A percentile compares a stretch with the other conserved stretches of the same genome.
phyloP scores from a whole-genome alignment of 2,888 invertebrate genomes.

The Clunio marinus region DNA sequence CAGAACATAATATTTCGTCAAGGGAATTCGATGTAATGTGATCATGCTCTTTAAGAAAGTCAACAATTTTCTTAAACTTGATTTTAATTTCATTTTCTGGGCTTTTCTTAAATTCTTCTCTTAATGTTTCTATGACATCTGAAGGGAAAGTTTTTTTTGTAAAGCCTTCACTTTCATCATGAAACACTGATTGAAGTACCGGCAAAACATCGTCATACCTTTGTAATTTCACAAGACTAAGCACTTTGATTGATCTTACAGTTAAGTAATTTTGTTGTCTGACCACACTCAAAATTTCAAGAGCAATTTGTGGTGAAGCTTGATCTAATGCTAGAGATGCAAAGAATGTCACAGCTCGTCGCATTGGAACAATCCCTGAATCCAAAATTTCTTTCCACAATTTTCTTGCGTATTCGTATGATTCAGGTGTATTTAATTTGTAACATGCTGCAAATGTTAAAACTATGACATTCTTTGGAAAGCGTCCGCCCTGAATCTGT shows the following conservation, averaged over 20 bases:
- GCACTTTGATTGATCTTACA: constrained; percentile 64
- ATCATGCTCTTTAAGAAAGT: constrained; percentile 53
- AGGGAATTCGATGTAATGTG: constrained; percentile 40
- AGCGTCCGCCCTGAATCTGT: constrained; percentile 61
- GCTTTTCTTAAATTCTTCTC: constrained; percentile 53
- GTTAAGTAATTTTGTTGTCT: constrained; percentile 62
- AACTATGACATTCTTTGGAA: constrained; percentile 65
- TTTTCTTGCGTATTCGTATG: constrained; percentile 60
- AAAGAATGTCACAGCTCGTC: constrained; percentile 61
- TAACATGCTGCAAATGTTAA: constrained; percentile 67
- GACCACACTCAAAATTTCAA: constrained; percentile 60
- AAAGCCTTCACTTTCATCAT: constrained; percentile 55
- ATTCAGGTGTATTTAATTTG: constrained; percentile 69
- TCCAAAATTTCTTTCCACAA: constrained; percentile 59
- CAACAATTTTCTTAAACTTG: constrained; percentile 57
- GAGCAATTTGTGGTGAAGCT: constrained; percentile 60
- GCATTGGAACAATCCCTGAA: constrained; percentile 57
- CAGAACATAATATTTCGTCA: constrained; percentile 41
- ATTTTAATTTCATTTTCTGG: constrained; percentile 55
- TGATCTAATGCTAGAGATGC: constrained; percentile 65
- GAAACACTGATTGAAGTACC: constrained; percentile 56
- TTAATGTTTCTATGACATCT: constrained; percentile 58
- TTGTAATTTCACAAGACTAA: constrained; percentile 59
- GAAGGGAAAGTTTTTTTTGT: constrained; percentile 59
- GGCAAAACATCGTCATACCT: constrained; percentile 62